These are phyloP conservation scores for Escarpia spicata DNA, from an alignment of 2,888 invertebrate species.

Conservation along the genomic window DNA sequence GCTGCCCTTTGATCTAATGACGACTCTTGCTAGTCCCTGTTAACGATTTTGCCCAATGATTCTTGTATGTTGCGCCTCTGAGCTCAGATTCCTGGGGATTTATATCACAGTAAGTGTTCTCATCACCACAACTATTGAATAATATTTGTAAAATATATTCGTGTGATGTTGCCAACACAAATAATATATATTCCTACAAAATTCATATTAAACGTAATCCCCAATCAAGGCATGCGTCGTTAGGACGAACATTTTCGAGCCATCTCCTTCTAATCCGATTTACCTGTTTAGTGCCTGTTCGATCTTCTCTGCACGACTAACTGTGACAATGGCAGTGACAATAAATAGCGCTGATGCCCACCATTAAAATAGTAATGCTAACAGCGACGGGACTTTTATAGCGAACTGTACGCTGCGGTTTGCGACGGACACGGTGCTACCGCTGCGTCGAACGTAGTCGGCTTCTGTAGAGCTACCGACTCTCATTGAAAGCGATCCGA, in stretches of 20 bases:
- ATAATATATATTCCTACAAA: background rate
- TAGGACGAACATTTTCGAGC: background rate
- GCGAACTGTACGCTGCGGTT: background rate
- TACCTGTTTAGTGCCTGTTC: background rate
- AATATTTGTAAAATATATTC: background rate
- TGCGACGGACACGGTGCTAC: background rate
- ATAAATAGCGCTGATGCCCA: constrained; percentile 6
- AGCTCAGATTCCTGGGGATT: too few species aligned
- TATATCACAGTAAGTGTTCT: background rate
- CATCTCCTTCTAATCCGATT: background rate
- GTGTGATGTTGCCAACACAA: background rate
- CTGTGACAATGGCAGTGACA: background rate
- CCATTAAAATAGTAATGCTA: constrained; percentile 16
- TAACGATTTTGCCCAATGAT: too few species aligned
- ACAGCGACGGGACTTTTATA: background rate
- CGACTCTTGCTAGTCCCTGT: too few species aligned
- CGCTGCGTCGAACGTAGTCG: background rate
- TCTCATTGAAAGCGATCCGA: constrained; percentile 6
- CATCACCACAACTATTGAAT: background rate
- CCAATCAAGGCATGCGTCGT: background rate
- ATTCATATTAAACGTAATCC: background rate
- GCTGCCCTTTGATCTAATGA: too few species aligned
- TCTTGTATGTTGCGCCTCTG: too few species aligned
- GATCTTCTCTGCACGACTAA: background rate
- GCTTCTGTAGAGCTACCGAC: background rate